Evolutionary conservation across 2,888 invertebrate genomes (phyloP), one percentile per base, ranked within the genome.

Genomic region (Hemaris fuciformis): DNA sequence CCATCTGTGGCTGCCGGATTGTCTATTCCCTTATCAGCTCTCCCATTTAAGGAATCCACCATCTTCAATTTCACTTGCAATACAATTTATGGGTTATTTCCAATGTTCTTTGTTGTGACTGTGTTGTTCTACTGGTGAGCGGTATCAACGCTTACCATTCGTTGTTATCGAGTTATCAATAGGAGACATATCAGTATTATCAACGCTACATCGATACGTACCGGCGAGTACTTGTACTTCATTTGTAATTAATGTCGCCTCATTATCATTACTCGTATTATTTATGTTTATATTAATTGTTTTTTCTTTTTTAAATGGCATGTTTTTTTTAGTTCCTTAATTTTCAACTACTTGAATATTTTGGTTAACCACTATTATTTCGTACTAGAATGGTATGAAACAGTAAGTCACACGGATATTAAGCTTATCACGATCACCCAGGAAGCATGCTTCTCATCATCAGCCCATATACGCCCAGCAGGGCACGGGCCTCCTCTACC

Each of bases 1-100:
- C 90, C 89, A 73, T 79, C 74, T 18, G 84, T 89, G 4, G 78
- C 85, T 10, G 72, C 75, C 6, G 68, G 78, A 66, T 89, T 89
- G 61, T 89, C 88, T 18, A 80, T 66, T 22, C 88, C 88, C 56
- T 62, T 74, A 10, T 64, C 58, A 15, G 64, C 65, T 43, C 59
- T 67, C 38, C 42, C 64, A 15, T 65, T 53, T 57, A 60, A 59
- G 15, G 59, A 61, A 34, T 76, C 74, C 25, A 67, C 71, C 76
- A 81, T 79, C 53, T 43, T 65, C 3, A 6, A 65, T 65, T 59
- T 27, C 4, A 34, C 25, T 18, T 41, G 23, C 27, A 3, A 7
- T 27, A 20, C 22, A 23, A 43, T 56, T 57, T 41, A 59, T 60
- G 48, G 41, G 2, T 43, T 64, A 61, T 53, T 62, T 64, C 67